A percentile compares a stretch with the other conserved stretches of the same genome.
Evolutionary conservation across 2,888 invertebrate genomes (phyloP).

Genomic region (Clepsis dumicolana): DNA sequence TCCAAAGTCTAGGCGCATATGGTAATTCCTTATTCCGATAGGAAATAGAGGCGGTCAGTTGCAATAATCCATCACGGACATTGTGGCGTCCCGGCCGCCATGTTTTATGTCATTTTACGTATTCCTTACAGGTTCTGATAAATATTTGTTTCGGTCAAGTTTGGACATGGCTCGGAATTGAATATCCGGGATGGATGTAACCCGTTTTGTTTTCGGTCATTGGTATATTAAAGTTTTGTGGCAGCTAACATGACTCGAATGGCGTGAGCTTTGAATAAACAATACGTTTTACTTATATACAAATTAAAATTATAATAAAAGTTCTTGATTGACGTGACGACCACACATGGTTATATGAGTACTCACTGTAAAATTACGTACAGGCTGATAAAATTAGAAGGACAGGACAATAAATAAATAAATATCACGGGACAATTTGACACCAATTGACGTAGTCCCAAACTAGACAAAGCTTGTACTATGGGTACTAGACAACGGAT

Average conservation of each 20-base stretch:
- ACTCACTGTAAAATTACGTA: too few relatives aligned
- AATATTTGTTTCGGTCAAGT: slow-evolving; percentile 82
- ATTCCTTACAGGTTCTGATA: slow-evolving; percentile 86
- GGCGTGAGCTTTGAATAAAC: slow-evolving; percentile 8
- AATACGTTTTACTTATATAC: neutral
- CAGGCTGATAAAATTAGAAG: too few relatives aligned
- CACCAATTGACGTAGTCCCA: too few relatives aligned
- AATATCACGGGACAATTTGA: too few relatives aligned
- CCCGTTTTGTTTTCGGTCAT: slow-evolving; percentile 75
- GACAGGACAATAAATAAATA: too few relatives aligned
- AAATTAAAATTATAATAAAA: too few relatives aligned
- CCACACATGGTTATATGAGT: too few relatives aligned
- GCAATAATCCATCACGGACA: slow-evolving; percentile 85
- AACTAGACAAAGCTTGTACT: too few relatives aligned
- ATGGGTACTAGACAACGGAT: too few relatives aligned
- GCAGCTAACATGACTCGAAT: neutral
- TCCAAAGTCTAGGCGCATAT: slow-evolving; percentile 78
- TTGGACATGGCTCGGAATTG: slow-evolving; percentile 83
- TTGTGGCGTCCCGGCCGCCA: slow-evolving; percentile 69
- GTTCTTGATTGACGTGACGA: too few relatives aligned
- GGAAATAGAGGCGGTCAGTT: slow-evolving; percentile 85
- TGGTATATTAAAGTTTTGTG: slow-evolving; percentile 50
- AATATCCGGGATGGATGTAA: slow-evolving; percentile 76
- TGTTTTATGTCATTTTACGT: slow-evolving; percentile 84
- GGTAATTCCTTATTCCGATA: slow-evolving; percentile 86